Base-by-base conservation (phyloP, 2,888 invertebrate species). In the Drosophila engyochracea region DNA sequence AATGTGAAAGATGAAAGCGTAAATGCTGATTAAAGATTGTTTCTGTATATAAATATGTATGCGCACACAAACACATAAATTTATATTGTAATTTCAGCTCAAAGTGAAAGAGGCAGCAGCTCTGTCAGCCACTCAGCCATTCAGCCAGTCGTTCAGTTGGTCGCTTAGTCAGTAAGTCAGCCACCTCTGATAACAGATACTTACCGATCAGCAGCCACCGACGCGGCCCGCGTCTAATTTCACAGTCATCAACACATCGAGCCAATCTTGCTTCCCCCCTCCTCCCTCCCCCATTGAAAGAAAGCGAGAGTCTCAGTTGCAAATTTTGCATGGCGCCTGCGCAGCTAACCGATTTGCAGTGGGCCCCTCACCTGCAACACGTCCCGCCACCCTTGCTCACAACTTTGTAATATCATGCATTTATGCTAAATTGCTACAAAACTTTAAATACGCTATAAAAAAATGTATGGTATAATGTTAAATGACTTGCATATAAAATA, bases 11-110 rank as follows among this genome's bases (percentile, higher is more conserved):
- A 88, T 88, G 87, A 88, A 88, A 88, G 87, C 87, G 87, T 88
- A 88, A 88, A 88, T 88, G 87, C 87, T 88, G 87, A 88, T 90
- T 88, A 85, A 90, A 88, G 91, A 88, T 90, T 85, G 86, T 90
- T 90, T 85, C 90, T 85, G 81, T 85, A 77, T 73, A 69, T 71
- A 81, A 67, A 83, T 77, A 74, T 60, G 54, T 47, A 66, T 60
- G 16, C 33, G 49, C 12, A 30, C 14, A 59, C 30, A 58, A 1
- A 37, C 55, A 55, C 28, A n/a, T 39, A 87, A 76, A 85, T 85
- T 60, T 85, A 82, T 89, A 89, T 82, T 88, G 81, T 89, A 86
- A 86, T 88, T 88, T 88, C 62, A 82, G 85, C 74, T 54, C 74
- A 90, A 86, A 90, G 90, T 86, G 85, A 86, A 85, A 85, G 89